Base-by-base conservation (phyloP, 2,888 invertebrate species). In the Spialia ferax region DNA sequence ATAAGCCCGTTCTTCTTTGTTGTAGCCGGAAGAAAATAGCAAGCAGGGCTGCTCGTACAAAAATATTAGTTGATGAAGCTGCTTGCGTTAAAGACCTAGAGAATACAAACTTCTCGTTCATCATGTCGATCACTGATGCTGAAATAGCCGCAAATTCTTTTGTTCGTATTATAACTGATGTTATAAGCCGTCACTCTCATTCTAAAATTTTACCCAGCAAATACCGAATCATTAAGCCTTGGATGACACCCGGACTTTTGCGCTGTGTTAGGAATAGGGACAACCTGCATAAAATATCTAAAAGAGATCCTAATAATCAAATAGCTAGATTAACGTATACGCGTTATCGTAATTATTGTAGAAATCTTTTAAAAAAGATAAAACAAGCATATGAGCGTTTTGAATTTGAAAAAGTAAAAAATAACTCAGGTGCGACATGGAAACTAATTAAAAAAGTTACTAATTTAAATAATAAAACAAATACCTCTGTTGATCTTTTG, bases 371-470 rank as follows among this genome's bases (percentile, higher is more conserved):
- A 42, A 42, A 42, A 15, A 42, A 42, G 42, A 7, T 42, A 15
- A 42, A 42, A 42, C 6, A 15, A 42, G 15, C 42, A 42, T 42
- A 42, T 7, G 42, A 42, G 7, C 42, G 42, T 7, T 15, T 15
- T 15, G 42, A 42, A 42, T 42, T 42, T 7, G 42, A 5, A 5
- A 42, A 42, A 15, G 42, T 42, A 42, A 42, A 42, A 42, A 15
- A 42, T 42, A 42, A 42, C 42, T 15, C 42, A 15, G 42, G 42
- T 7, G 42, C 42, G 13, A 42, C 42, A 15, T 42, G 42, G 42
- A 42, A 42, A 42, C 8, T 42, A 42, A 42, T 42, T 42, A 42
- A 42, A 42, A 42, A 42, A 15, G 15, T 42, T 42, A 15, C 42
- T 42, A 42, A 42, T 15, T 7, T 42, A 42, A 42, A 42, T 13